phyloP scores from a whole-genome alignment of 2,888 invertebrate genomes.

The Erynnis tages region DNA sequence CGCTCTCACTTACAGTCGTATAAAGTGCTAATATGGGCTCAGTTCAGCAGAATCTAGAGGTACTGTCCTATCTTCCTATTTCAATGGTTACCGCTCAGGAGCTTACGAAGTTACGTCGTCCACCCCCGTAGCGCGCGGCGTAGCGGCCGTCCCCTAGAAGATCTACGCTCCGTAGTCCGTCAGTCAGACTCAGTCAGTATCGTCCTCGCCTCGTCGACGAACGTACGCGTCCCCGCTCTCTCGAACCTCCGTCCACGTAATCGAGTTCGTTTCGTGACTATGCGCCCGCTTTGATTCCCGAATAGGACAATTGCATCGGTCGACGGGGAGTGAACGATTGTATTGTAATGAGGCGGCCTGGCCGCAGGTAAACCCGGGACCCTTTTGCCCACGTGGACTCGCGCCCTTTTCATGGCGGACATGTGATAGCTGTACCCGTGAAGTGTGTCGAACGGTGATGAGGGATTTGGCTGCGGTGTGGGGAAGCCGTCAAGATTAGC shows the following conservation, averaged over 20 bases:
- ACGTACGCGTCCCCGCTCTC: conserved; percentile 47
- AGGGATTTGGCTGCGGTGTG: conserved; percentile 43
- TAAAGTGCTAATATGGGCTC: too few relatives aligned
- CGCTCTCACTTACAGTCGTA: too few relatives aligned
- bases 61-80: too few relatives aligned
- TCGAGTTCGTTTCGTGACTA: conserved; percentile 45
- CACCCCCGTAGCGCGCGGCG: conserved; percentile 70
- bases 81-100: too few relatives aligned
- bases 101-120: conserved; percentile 56
- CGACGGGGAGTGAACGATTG: conserved; percentile 44
- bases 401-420: conserved; percentile 29
- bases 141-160: conserved; percentile 48
- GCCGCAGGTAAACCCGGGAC: conserved; percentile 32
- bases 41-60: neutral
- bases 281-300: conserved; percentile 56
- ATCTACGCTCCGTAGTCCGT: conserved; percentile 34
- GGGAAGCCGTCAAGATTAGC: conserved; percentile 69
- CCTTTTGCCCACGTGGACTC: conserved; percentile 21
- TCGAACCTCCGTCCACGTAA: conserved; percentile 15
- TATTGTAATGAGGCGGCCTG: conserved; percentile 53
- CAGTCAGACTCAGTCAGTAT: conserved; percentile 46
- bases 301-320: conserved; percentile 54
- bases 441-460: conserved; percentile 60
- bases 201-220: conserved; percentile 48
- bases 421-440: conserved; percentile 49